Conservation (phyloP, 2,888 invertebrate species). For the Phrixothrix hirtus region DNA sequence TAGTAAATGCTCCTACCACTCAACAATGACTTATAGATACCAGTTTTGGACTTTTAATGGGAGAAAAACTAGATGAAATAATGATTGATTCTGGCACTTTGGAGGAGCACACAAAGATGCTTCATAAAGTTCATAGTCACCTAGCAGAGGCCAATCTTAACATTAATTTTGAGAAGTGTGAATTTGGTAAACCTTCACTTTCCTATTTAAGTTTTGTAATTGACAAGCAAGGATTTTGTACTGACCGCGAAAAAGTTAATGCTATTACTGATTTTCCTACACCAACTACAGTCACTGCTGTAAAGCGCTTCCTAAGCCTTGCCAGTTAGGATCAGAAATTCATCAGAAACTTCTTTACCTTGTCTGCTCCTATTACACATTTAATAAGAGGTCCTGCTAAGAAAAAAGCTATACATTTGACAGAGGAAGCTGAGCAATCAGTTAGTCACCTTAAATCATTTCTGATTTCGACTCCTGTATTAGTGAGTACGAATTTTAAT, state of each 20-base stretch:
- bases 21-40: too few species aligned
- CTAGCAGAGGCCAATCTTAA: conserved; percentile 35
- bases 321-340: conserved; percentile 40
- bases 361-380: conserved; percentile 36
- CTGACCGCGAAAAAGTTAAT: conserved; percentile 39
- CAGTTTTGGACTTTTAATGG: too few species aligned
- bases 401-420: conserved; percentile 32
- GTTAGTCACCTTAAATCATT: conserved; percentile 36
- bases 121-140: too few species aligned
- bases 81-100: too few species aligned
- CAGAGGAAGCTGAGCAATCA: conserved; percentile 31
- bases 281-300: conserved; percentile 36
- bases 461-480: conserved; percentile 35
- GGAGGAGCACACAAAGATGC: too few species aligned
- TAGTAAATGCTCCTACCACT: too few species aligned
- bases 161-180: too few species aligned
- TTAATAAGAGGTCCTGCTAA: conserved; percentile 35
- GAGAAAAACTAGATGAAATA: too few species aligned
- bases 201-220: conserved; percentile 40
- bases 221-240: conserved; percentile 33
- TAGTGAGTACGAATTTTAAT: conserved; percentile 37
- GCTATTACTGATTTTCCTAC: conserved; percentile 38
- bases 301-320: conserved; percentile 41
- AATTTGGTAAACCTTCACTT: conserved; percentile 30
- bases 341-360: conserved; percentile 36